A percentile compares a stretch with the other conserved stretches of the same genome.
These are phyloP conservation scores for Hoplodrina blanda DNA, from an alignment of 2,888 invertebrate species.

Conservation along the genomic window DNA sequence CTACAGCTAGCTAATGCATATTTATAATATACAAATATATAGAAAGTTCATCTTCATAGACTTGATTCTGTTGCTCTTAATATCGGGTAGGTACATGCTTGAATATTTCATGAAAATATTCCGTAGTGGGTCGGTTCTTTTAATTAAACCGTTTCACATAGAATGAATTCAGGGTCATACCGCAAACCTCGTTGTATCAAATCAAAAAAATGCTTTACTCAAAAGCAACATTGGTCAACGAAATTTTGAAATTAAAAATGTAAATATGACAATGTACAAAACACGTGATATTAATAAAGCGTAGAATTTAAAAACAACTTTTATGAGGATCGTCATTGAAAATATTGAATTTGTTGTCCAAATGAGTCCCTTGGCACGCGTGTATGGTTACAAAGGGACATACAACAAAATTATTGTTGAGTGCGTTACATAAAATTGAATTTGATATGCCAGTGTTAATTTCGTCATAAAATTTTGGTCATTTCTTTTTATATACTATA, in stretches of 20 bases:
- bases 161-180: slow-evolving; percentile 28
- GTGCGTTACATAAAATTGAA: slow-evolving; percentile 61
- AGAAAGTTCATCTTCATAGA: slow-evolving; percentile 11
- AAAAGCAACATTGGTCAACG: slow-evolving; percentile 23
- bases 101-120: slow-evolving; percentile 45
- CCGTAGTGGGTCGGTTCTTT: slow-evolving; percentile 11
- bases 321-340: slow-evolving; percentile 64
- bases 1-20: not conserved
- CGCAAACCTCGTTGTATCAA: slow-evolving; percentile 36
- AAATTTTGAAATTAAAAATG: slow-evolving; percentile 26
- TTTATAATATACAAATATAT: not conserved
- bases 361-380: slow-evolving; percentile 66
- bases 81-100: slow-evolving; percentile 17
- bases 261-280: slow-evolving; percentile 28
- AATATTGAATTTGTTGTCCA: slow-evolving; percentile 70
- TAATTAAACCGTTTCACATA: slow-evolving; percentile 41
- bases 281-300: slow-evolving; percentile 54
- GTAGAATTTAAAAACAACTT: slow-evolving; percentile 67
- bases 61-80: slow-evolving; percentile 9
- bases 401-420: slow-evolving; percentile 63
- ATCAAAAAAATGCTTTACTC: slow-evolving; percentile 36
- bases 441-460: slow-evolving; percentile 63
- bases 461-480: slow-evolving; percentile 48
- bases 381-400: slow-evolving; percentile 71
- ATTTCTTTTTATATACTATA: slow-evolving; percentile 33